Evolutionary conservation across 2,797 vertebrate species (phyloP).

Genomic region (Urosaurus nigricauda): DNA sequence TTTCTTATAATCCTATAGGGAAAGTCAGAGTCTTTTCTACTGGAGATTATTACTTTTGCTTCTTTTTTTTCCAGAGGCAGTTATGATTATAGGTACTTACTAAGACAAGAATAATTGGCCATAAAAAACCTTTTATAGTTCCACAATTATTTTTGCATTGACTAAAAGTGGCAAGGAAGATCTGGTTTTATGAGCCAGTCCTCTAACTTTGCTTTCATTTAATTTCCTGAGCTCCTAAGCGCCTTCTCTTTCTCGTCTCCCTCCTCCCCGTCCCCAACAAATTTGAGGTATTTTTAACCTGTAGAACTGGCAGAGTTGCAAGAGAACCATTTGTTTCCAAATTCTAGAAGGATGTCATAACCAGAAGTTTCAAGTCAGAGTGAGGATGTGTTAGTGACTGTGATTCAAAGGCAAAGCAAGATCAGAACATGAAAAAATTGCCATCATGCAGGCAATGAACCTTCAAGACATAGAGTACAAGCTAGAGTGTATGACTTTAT

Average conservation of each 20-base stretch:
- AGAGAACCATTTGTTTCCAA: slow-evolving; percentile 75
- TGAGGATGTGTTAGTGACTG: background rate
- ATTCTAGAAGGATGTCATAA: slow-evolving; percentile 65
- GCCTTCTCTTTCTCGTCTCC: background rate
- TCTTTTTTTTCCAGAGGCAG: slow-evolving; percentile 60
- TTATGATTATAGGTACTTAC: slow-evolving; percentile 84
- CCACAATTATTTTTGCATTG: slow-evolving; percentile 88
- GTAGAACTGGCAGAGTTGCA: slow-evolving; percentile 67
- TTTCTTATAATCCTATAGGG: slow-evolving; percentile 80
- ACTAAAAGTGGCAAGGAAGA: slow-evolving; percentile 82
- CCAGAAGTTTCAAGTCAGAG: slow-evolving; percentile 56
- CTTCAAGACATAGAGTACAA: background rate
- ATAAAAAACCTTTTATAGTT: slow-evolving; percentile 86
- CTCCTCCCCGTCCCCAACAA: background rate
- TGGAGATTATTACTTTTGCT: slow-evolving; percentile 80
- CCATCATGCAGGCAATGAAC: background rate
- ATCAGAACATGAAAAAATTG: too few species aligned
- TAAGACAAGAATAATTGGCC: slow-evolving; percentile 86
- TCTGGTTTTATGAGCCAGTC: slow-evolving; percentile 80
- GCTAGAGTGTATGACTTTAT: background rate
- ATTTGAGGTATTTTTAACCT: slow-evolving; percentile 71
- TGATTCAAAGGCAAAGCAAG: background rate
- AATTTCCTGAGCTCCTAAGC: slow-evolving; percentile 64
- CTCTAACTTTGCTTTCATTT: slow-evolving; percentile 79
- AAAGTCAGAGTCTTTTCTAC: slow-evolving; percentile 75